phyloP scores from a whole-genome alignment of 92 coral and sea anemone genomes.

The Pocillopora meandrina region DNA sequence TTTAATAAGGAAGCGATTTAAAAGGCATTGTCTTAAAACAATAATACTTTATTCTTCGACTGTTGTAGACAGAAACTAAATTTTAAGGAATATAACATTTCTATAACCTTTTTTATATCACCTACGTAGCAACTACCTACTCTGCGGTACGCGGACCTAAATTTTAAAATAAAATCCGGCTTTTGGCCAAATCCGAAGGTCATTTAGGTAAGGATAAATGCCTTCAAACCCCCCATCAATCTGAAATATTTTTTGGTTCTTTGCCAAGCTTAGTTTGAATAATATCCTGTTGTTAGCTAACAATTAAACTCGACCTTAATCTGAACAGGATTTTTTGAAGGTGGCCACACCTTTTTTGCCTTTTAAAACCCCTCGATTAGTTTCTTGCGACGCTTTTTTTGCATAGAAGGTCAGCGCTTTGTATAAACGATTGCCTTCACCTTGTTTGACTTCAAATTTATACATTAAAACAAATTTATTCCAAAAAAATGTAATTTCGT shows the following conservation, averaged over 20 bases:
- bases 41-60: not conserved
- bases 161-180: conserved; percentile 9
- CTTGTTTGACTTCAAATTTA: not conserved
- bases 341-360: not conserved
- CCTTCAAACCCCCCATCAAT: conserved; percentile 16
- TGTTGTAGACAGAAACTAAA: not conserved
- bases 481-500: not conserved
- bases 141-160: conserved; percentile 10
- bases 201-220: conserved; percentile 7
- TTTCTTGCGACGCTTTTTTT: not conserved
- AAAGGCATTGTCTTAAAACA: not conserved
- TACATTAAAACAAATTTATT: not conserved
- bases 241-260: not conserved
- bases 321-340: not conserved
- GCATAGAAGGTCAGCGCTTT: not conserved
- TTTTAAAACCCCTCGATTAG: not conserved
- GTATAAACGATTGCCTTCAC: conserved; percentile 7
- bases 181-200: conserved; percentile 15
- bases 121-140: conserved; percentile 8
- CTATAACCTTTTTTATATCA: not conserved
- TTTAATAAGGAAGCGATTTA: not conserved
- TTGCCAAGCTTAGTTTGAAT: too few species aligned
- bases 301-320: conserved; percentile 3
- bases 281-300: not conserved
- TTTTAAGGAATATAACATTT: conserved; percentile 8